Percentiles rank a stretch among this genome's conserved stretches.
phyloP scores from a whole-genome alignment of 2,797 vertebrate species.

The Phrynocephalus forsythii region DNA sequence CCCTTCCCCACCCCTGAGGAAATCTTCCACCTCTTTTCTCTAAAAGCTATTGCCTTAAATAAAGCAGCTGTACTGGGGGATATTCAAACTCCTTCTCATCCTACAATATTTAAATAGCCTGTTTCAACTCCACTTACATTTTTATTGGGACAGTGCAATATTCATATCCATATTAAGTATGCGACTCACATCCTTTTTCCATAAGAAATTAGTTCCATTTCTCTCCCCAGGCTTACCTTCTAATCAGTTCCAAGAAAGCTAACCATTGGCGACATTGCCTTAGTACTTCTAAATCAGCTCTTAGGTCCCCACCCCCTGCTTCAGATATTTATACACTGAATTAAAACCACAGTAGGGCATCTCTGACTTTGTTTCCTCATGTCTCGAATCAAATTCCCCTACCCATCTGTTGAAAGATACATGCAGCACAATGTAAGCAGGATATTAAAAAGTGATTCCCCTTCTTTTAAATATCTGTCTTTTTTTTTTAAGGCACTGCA shows the following conservation, averaged over 20 bases:
- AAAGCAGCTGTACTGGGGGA: neutral
- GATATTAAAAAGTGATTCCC: constrained; percentile 63
- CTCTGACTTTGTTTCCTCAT: constrained; percentile 49
- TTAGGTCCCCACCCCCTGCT: neutral
- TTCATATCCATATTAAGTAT: constrained; percentile 1
- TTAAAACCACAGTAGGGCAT: constrained; percentile 66
- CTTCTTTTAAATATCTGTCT: constrained; percentile 28
- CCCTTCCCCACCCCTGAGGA: neutral
- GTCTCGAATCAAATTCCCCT: constrained; percentile 51
- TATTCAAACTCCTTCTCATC: neutral
- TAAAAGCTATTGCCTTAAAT: neutral
- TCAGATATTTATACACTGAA: constrained; percentile 61
- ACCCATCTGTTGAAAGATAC: constrained; percentile 53
- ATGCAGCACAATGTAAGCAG: constrained; percentile 29
- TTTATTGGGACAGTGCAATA: constrained; percentile 24
- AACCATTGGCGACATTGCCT: constrained; percentile 49
- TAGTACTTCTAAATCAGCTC: constrained; percentile 50
- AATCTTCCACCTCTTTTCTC: neutral
- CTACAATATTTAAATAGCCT: neutral
- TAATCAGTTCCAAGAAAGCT: constrained; percentile 41
- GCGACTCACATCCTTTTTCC: neutral
- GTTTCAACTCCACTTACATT: neutral
- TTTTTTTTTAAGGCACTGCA: constrained; percentile 31
- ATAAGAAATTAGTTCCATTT: constrained; percentile 27
- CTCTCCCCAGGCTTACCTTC: constrained; percentile 28